Percentiles rank a stretch among this genome's conserved stretches.
These are phyloP conservation scores for Pseudoatta argentina DNA, from an alignment of 1,140 invertebrate species.

Conservation along the genomic window DNA sequence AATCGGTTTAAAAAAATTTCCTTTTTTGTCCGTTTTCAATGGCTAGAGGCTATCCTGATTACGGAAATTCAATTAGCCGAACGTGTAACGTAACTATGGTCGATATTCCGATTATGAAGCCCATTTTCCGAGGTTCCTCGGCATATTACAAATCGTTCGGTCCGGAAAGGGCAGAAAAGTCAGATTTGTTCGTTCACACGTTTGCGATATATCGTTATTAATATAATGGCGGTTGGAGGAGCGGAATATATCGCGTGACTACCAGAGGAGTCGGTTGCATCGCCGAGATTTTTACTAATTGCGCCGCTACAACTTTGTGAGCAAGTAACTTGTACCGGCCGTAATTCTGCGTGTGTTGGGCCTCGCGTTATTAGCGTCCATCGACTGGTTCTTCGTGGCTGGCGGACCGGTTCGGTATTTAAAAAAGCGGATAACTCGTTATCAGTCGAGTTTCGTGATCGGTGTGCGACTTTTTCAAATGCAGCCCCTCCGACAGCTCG, in stretches of 20 bases:
- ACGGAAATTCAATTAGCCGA: conserved; percentile 3
- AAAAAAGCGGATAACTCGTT: conserved; percentile 61
- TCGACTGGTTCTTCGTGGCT: conserved; percentile 60
- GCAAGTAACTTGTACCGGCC: conserved; percentile 55
- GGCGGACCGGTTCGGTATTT: conserved; percentile 57
- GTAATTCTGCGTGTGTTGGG: conserved; percentile 50
- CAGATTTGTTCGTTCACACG: conserved; percentile 39
- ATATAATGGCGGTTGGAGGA: conserved; percentile 42
- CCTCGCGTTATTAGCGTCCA: conserved; percentile 51
- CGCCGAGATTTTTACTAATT: conserved; percentile 41
- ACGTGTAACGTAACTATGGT: neutral
- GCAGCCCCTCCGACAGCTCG: conserved; percentile 27
- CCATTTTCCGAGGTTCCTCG: neutral
- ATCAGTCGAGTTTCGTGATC: conserved; percentile 64
- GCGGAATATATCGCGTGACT: conserved; percentile 55
- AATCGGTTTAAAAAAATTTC: neutral
- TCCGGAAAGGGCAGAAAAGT: conserved; percentile 20
- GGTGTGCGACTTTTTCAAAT: conserved; percentile 53
- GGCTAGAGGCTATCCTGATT: neutral
- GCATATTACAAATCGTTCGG: neutral
- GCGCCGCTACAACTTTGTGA: conserved; percentile 51
- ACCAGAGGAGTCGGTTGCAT: conserved; percentile 46
- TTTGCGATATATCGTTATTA: conserved; percentile 50
- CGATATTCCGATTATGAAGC: neutral
- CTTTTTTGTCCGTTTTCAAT: no score